A percentile compares a stretch with the other conserved stretches of the same genome.
Evolutionary conservation across 2,888 invertebrate genomes (phyloP).

Genomic region (Agrotis segetum): DNA sequence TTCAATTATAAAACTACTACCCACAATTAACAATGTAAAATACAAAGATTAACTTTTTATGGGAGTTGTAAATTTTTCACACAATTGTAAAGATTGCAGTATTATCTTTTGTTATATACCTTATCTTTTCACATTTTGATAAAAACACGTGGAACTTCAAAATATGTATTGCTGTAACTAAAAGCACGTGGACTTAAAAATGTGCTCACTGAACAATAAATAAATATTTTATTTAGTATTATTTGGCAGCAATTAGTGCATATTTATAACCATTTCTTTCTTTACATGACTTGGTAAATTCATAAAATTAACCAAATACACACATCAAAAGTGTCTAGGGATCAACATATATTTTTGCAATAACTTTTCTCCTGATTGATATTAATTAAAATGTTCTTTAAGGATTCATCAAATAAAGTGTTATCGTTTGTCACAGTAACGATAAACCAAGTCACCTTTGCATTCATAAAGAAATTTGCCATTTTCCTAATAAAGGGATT

Average conservation of each 20-base stretch:
- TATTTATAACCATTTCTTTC: not conserved
- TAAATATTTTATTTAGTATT: too few relatives aligned
- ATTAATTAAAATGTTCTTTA: too few relatives aligned
- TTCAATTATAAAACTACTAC: conserved; percentile 6
- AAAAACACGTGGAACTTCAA: conserved; percentile 10
- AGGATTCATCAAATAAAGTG: too few relatives aligned
- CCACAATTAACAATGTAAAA: not conserved
- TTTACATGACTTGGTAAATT: not conserved
- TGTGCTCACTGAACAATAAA: not conserved
- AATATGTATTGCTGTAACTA: not conserved
- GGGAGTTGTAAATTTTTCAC: not conserved
- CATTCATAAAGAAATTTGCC: too few relatives aligned
- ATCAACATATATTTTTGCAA: too few relatives aligned
- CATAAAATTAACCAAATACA: conserved; percentile 22
- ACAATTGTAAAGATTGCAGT: conserved; percentile 4
- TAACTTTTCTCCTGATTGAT: too few relatives aligned
- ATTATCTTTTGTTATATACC: conserved; percentile 15
- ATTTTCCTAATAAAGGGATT: too few relatives aligned
- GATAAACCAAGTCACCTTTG: too few relatives aligned
- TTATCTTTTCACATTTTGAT: conserved; percentile 31
- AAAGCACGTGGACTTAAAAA: not conserved
- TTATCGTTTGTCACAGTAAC: too few relatives aligned
- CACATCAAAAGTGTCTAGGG: too few relatives aligned
- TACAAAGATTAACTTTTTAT: not conserved
- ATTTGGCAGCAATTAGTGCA: not conserved